Conservation (phyloP, 2,797 vertebrate species). For the Lepilemur ruficaudatus region DNA sequence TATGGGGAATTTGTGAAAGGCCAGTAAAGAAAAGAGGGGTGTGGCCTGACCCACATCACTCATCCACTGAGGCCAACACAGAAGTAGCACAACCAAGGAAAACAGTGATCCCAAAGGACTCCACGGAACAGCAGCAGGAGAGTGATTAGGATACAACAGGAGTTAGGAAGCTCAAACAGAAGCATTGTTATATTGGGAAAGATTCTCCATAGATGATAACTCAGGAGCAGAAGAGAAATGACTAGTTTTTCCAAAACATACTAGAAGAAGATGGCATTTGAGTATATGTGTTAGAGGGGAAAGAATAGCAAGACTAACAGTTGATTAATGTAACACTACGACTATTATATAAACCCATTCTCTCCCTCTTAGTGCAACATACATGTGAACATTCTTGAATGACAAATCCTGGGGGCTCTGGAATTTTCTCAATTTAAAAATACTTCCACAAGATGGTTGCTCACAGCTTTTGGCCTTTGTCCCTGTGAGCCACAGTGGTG, state of each 20-base stretch:
- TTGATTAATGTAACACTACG: background rate
- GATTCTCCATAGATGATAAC: background rate
- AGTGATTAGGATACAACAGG: background rate
- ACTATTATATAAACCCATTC: background rate
- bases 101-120: background rate
- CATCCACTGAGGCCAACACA: background rate
- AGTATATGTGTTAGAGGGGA: background rate
- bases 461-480: accelerated
- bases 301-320: background rate
- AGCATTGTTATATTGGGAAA: background rate
- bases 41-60: background rate
- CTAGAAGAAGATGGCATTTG: background rate
- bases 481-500: accelerated
- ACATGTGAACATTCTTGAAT: background rate
- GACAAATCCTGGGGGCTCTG: background rate
- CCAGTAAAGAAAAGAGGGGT: background rate
- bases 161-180: background rate
- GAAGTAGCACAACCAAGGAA: background rate
- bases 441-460: background rate
- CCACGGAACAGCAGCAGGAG: background rate
- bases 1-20: background rate
- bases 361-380: background rate
- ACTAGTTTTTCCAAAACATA: background rate
- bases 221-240: background rate
- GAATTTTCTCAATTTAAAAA: conserved; percentile 13